Conservation (phyloP, 2,888 invertebrate species). For the Acleris cristana region DNA sequence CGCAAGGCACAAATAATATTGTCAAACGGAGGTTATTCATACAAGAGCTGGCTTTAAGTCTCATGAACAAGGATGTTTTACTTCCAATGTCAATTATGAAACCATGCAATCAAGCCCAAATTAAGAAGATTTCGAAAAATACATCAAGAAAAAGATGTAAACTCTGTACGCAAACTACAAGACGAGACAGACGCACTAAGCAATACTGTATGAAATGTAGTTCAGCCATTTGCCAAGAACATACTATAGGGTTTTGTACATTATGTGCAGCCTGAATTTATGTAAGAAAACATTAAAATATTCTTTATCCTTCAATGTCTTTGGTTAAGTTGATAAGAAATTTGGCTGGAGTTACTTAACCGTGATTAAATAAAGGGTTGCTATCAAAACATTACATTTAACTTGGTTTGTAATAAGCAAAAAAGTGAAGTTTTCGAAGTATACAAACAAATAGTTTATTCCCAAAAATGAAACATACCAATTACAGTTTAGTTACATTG, state of each 20-base stretch:
- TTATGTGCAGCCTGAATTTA: background rate
- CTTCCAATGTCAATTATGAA: slow-evolving; percentile 39
- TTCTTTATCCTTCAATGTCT: too few relatives aligned
- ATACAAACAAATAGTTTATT: too few relatives aligned
- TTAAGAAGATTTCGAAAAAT: background rate
- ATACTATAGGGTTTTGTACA: slow-evolving; percentile 46
- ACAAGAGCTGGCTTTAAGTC: slow-evolving; percentile 63
- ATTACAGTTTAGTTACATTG: too few relatives aligned
- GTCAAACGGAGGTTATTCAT: slow-evolving; percentile 66
- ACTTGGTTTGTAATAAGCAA: too few relatives aligned
- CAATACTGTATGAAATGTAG: slow-evolving; percentile 67
- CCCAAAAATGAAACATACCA: too few relatives aligned
- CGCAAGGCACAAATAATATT: slow-evolving; percentile 51
- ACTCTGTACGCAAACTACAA: slow-evolving; percentile 59
- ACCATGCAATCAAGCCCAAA: background rate
- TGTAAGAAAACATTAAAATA: too few relatives aligned
- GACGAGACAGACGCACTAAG: slow-evolving; percentile 68
- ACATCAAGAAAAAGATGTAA: slow-evolving; percentile 59
- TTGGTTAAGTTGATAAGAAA: too few relatives aligned
- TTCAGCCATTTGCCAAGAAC: slow-evolving; percentile 69
- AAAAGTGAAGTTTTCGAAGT: too few relatives aligned
- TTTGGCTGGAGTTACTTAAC: too few relatives aligned
- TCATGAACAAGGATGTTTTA: slow-evolving; percentile 54
- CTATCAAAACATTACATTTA: too few relatives aligned
- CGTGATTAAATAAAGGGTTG: too few relatives aligned